A percentile compares a stretch with the other conserved stretches of the same genome.
These are phyloP conservation scores for Sylvilagus floridanus DNA, from an alignment of 2,797 vertebrate genomes.

Conservation along the genomic window DNA sequence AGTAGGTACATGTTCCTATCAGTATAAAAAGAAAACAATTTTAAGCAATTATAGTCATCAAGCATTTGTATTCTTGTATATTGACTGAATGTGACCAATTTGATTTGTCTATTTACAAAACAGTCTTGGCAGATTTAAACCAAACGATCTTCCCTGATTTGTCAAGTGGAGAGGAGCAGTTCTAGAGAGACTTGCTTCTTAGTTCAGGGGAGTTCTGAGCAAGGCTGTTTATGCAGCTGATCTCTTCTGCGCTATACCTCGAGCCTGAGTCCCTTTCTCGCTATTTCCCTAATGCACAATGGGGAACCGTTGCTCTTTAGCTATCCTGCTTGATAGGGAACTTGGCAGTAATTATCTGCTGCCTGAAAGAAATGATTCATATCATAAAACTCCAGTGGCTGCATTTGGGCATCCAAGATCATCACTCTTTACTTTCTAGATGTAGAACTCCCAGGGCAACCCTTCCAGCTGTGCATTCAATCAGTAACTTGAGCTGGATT, in stretches of 20 bases:
- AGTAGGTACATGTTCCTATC: background rate
- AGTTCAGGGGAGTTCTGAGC: background rate
- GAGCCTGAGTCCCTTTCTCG: background rate
- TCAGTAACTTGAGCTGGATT: background rate
- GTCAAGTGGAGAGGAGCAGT: background rate
- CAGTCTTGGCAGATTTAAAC: background rate
- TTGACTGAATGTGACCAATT: conserved; percentile 2
- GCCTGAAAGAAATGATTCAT: background rate
- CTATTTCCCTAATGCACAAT: background rate
- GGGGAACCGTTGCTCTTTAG: background rate
- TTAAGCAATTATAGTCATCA: background rate
- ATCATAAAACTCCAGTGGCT: background rate
- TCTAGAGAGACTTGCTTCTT: background rate
- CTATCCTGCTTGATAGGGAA: background rate
- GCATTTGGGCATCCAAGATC: background rate
- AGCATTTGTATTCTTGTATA: background rate
- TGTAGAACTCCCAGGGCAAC: background rate
- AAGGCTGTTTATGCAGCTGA: background rate
- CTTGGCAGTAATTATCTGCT: background rate
- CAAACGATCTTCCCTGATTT: background rate
- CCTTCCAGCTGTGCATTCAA: background rate
- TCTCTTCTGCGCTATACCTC: background rate
- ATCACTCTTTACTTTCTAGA: background rate
- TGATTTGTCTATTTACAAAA: background rate
- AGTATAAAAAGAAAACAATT: background rate